These are phyloP conservation scores for Acrocera orbiculus DNA, from an alignment of 2,888 invertebrate genomes.

Conservation along the genomic window DNA sequence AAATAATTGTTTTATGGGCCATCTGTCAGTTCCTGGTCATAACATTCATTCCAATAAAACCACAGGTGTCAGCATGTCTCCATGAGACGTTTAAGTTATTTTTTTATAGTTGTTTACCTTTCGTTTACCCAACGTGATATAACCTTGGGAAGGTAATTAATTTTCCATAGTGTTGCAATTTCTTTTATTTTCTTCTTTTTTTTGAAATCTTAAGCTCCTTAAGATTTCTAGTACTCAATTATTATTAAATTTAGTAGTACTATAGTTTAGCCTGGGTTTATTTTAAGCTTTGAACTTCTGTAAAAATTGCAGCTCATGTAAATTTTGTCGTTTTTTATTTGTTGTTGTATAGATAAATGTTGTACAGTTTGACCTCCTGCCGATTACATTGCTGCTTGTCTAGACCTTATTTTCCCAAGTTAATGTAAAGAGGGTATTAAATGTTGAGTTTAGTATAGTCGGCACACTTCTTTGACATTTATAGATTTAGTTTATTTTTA, in stretches of 20 bases:
- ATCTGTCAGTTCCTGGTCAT: slow-evolving; percentile 11
- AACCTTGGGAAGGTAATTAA: neutral
- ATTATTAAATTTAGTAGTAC: no score
- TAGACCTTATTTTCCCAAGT: slow-evolving; percentile 2
- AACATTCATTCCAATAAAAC: slow-evolving; percentile 10
- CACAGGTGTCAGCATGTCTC: slow-evolving; percentile 8
- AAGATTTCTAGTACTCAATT: no score
- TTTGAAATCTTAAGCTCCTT: no score
- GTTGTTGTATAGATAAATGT: no score
- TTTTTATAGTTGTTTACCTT: slow-evolving; percentile 1
- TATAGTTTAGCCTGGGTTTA: no score
- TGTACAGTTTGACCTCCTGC: no score
- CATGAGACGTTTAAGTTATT: neutral
- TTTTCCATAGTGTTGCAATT: neutral
- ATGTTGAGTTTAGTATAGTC: slow-evolving; percentile 11
- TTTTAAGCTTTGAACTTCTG: no score
- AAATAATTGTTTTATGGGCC: slow-evolving; percentile 11
- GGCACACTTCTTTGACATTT: slow-evolving; percentile 11
- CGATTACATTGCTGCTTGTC: slow-evolving; percentile 5
- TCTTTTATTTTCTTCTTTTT: neutral
- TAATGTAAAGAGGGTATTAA: no score
- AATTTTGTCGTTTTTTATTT: no score
- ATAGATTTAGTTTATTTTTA: slow-evolving; percentile 5
- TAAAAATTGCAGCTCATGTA: no score
- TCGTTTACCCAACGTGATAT: neutral